phyloP scores from a whole-genome alignment of 2,113 vertebrate genomes.

The Oncorhynchus tshawytscha region DNA sequence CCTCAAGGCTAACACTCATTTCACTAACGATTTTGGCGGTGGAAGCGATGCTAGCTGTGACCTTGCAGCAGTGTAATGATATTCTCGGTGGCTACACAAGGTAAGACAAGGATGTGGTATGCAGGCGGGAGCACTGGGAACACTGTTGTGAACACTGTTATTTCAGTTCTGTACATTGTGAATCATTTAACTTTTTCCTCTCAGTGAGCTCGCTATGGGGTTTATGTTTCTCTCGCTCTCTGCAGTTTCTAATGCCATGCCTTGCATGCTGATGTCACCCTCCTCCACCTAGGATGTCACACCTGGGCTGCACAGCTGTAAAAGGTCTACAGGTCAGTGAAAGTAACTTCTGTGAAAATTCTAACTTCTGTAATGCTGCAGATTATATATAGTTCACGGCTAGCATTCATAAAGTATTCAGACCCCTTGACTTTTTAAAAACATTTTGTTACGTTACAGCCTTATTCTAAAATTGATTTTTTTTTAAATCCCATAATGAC shows the following conservation, averaged over 20 bases:
- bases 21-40: slow-evolving; percentile 2
- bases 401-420: too few relatives aligned
- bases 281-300: slow-evolving; percentile 21
- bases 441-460: too few relatives aligned
- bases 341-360: too few relatives aligned
- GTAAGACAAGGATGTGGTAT: slow-evolving; percentile 10
- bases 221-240: neutral
- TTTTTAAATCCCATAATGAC: too few relatives aligned
- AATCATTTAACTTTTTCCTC: slow-evolving; percentile 20
- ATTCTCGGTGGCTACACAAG: neutral
- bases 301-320: slow-evolving; percentile 2
- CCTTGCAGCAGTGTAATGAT: neutral
- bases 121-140: neutral
- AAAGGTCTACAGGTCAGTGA: too few relatives aligned
- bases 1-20: slow-evolving; percentile 15
- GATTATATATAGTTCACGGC: too few relatives aligned
- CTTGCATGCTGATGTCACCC: slow-evolving; percentile 41
- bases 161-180: slow-evolving; percentile 5
- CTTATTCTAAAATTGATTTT: too few relatives aligned
- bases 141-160: slow-evolving; percentile 6
- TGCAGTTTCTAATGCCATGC: slow-evolving; percentile 8
- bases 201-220: slow-evolving; percentile 25
- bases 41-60: neutral
- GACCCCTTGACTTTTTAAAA: too few relatives aligned
- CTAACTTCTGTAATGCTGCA: neutral